These are phyloP conservation scores for Platycercus adscitus DNA, from an alignment of 2,113 vertebrate genomes.

Conservation along the genomic window DNA sequence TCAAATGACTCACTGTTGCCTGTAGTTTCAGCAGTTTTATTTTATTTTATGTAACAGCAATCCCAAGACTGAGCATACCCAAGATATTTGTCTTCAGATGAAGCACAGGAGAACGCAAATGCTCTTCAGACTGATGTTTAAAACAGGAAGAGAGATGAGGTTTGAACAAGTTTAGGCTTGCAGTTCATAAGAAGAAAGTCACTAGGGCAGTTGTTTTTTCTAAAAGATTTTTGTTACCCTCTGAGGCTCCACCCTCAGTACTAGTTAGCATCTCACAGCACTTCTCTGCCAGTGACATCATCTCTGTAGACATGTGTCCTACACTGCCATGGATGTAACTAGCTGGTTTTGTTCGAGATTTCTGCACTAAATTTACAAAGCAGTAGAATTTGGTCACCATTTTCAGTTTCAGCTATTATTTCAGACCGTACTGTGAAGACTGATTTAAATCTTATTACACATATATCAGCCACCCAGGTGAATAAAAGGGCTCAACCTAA, in stretches of 20 bases:
- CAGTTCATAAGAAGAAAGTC: background rate
- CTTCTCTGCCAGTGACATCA: background rate
- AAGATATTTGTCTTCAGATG: background rate
- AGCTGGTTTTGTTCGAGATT: background rate
- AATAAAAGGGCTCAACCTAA: background rate
- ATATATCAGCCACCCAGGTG: background rate
- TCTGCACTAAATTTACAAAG: background rate
- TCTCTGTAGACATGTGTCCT: background rate
- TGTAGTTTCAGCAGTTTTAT: background rate
- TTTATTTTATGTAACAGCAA: background rate
- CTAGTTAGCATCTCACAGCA: background rate
- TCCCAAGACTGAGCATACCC: background rate
- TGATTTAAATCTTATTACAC: background rate
- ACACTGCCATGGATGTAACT: background rate
- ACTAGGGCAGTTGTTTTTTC: background rate
- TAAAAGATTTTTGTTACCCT: background rate
- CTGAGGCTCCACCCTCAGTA: background rate
- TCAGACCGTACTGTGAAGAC: background rate
- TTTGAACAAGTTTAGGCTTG: background rate
- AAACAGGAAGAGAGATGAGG: background rate
- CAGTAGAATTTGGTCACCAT: background rate
- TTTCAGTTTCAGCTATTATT: background rate
- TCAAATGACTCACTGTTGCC: background rate
- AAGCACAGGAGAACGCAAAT: background rate
- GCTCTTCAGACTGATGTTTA: background rate